Evolutionary conservation across 1,140 invertebrate genomes (phyloP).

Genomic region (Euglossa dilemma): DNA sequence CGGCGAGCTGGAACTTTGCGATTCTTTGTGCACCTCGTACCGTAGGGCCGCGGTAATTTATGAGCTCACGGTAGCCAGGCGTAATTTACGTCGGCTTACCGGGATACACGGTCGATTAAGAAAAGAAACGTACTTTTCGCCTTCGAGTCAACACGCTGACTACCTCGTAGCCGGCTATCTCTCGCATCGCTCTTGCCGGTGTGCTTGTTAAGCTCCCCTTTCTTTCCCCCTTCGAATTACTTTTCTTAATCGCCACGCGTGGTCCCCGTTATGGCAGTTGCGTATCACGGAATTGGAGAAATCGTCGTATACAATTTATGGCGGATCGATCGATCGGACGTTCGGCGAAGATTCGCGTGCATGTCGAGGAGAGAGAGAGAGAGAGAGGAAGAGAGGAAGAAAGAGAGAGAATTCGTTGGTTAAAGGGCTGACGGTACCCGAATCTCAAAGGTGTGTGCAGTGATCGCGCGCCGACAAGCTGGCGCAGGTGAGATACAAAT

Average conservation of each 20-base stretch:
- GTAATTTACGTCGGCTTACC: conserved; percentile 21
- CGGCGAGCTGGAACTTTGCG: conserved; percentile 4
- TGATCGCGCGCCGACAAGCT: conserved; percentile 7
- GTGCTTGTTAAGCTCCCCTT: background rate
- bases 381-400: too few species aligned
- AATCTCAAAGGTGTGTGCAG: conserved; percentile 12
- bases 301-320: background rate
- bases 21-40: background rate
- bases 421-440: background rate
- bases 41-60: conserved; percentile 15
- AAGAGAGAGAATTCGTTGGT: background rate
- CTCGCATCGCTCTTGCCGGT: background rate
- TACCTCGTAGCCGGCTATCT: background rate
- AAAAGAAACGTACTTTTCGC: background rate
- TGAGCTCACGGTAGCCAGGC: background rate
- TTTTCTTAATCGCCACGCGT: too few species aligned
- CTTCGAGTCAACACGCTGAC: background rate
- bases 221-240: background rate
- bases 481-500: conserved; percentile 58
- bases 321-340: background rate
- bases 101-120: background rate
- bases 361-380: background rate
- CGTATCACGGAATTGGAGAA: too few species aligned
- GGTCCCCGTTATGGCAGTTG: too few species aligned
- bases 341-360: background rate